A percentile compares a stretch with the other conserved stretches of the same genome.
Conservation (phyloP, 2,888 invertebrate species). For the Platypus cylindrus region DNA sequence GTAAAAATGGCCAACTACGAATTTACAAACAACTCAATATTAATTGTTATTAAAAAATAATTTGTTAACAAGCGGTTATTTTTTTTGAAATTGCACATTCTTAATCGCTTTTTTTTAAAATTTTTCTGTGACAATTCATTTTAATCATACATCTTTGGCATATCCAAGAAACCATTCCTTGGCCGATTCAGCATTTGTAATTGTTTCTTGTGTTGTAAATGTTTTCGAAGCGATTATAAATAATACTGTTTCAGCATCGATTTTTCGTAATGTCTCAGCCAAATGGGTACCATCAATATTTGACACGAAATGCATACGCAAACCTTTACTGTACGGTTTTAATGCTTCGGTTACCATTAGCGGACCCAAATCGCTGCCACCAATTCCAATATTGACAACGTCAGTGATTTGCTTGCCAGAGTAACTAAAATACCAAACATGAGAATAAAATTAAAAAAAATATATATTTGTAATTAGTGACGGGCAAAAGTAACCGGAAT, state of each 20-base stretch:
- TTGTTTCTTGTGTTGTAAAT: conserved; percentile 98
- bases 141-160: conserved; percentile 65
- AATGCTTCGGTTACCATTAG: conserved; percentile 98
- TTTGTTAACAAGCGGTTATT: background rate
- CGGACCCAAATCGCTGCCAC: conserved; percentile 97
- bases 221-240: conserved; percentile 99
- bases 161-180: conserved; percentile 84
- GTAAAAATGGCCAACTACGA: no score
- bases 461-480: no score
- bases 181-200: conserved; percentile 97
- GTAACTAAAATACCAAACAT: no score
- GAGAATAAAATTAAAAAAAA: no score
- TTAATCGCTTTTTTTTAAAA: background rate
- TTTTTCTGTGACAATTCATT: no score
- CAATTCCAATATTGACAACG: conserved; percentile 98
- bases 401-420: conserved; percentile 92
- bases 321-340: conserved; percentile 77
- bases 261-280: conserved; percentile 79
- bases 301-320: conserved; percentile 90
- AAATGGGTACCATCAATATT: conserved; percentile 99
- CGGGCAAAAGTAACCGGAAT: no score
- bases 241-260: conserved; percentile 85
- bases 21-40: background rate
- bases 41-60: background rate
- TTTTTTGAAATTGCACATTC: background rate